Base-by-base conservation (phyloP, 2,888 invertebrate genomes). In the Aphrophora alni region DNA sequence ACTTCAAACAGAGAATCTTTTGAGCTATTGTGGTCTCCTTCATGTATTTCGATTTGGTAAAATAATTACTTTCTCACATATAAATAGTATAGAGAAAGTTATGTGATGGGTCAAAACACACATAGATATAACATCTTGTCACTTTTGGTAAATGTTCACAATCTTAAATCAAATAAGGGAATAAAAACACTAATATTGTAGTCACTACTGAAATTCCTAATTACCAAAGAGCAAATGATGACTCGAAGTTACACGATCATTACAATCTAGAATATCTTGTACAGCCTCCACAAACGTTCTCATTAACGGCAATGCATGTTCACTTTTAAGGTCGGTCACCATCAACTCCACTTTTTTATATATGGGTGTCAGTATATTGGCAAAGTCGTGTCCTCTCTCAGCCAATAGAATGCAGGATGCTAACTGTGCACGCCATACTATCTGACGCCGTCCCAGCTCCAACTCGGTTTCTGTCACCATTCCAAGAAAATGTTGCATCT, bases 281-380 rank as follows among this genome's bases (percentile, higher is more conserved):
- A 86, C 85, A 51, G 87, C 86, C 69, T 88, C 88, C 0, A 88
- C 86, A 76, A 87, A 88, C 4, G 89, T 83, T 59, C 89, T 87
- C 14, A 89, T 82, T 59, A 89, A 59, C 5, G 59, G 59, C 21
- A 59, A 59, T 10, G 59, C 59, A 59, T 59, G 59, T 14, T 59
- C 59, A 21, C 21, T 21, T 21, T 59, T 59, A 3, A 59, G 21
- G 14, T 59, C 21, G 21, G 59, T 14, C 5, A 59, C 59, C 59
- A 59, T 59, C 1, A 14, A 1, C 21, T 59, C 59, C 2, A 59
- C 59, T 59, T 59, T 59, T 8, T 21, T n/a, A 8, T 59, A 21
- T 21, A 59, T 21, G 5, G 59, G 59, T 21, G 59, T 59, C 14
- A 59, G 3, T 59, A 59, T 59, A 69, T 28, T 21, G 3, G 80